Percentiles rank a stretch among this genome's conserved stretches.
Evolutionary conservation across 2,797 vertebrate genomes (phyloP).

Genomic region (Caiman crocodilus): DNA sequence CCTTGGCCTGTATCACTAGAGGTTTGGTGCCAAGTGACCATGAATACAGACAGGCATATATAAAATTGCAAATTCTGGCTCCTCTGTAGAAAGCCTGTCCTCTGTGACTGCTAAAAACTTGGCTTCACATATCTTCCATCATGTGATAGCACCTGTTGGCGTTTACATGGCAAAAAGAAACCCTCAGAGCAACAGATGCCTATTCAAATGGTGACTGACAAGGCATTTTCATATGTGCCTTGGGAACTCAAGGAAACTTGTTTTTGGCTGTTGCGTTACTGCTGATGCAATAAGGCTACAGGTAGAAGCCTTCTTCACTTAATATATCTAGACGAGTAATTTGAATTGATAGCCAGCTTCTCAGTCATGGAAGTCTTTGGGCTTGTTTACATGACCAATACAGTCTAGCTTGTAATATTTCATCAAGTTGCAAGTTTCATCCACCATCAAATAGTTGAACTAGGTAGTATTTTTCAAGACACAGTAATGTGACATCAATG

Average conservation of each 20-base stretch:
- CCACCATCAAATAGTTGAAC: not conserved
- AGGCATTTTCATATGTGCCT: not conserved
- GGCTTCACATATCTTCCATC: conserved; percentile 24
- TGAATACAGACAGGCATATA: conserved; percentile 73
- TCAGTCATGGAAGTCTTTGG: not conserved
- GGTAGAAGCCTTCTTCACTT: not conserved
- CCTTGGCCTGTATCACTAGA: conserved; percentile 49
- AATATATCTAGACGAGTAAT: not conserved
- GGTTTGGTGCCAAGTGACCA: conserved; percentile 55
- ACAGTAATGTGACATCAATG: not conserved
- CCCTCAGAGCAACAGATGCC: conserved; percentile 16
- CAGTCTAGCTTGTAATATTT: not conserved
- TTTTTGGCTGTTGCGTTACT: not conserved
- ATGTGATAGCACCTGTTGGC: conserved; percentile 54
- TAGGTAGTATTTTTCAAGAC: not conserved
- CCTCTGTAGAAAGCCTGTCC: conserved; percentile 34
- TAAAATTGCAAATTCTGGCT: conserved; percentile 56
- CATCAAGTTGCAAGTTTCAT: not conserved
- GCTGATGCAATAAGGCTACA: not conserved
- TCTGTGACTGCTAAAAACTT: conserved; percentile 59
- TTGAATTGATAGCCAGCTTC: not conserved
- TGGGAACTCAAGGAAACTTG: not conserved
- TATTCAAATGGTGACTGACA: conserved; percentile 13
- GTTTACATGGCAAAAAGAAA: conserved; percentile 25
- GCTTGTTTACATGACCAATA: not conserved